Evolutionary conservation across 2,113 vertebrate species (phyloP).

Genomic region (Hippotragus niger): DNA sequence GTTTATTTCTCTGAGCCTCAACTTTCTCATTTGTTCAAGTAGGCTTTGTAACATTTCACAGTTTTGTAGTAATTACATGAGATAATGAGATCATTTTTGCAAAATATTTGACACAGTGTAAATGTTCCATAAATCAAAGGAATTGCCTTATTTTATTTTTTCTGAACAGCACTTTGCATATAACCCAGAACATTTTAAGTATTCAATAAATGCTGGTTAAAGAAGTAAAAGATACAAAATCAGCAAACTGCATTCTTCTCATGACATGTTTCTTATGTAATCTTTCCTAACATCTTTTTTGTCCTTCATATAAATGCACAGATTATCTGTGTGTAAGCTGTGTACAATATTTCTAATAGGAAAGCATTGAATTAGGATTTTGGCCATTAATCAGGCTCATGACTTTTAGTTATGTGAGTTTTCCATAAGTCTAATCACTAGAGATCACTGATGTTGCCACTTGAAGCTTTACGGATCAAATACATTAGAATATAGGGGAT

Average conservation of each 20-base stretch:
- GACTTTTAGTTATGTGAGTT: not conserved
- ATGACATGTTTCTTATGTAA: not conserved
- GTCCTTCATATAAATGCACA: not conserved
- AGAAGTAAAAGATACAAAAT: slow-evolving; percentile 5
- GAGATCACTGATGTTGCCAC: not conserved
- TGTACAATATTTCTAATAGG: not conserved
- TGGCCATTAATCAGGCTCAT: not conserved
- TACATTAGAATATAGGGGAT: not conserved
- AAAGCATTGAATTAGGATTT: not conserved
- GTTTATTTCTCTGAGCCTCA: not conserved
- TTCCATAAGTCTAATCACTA: not conserved
- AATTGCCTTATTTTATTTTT: not conserved
- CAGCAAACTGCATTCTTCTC: not conserved
- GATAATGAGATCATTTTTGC: not conserved
- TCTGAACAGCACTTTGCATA: not conserved
- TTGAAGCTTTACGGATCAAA: not conserved
- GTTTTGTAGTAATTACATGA: slow-evolving; percentile 16
- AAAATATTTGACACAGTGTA: slow-evolving; percentile 3
- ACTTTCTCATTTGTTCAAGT: not conserved
- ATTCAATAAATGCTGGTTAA: slow-evolving; percentile 6
- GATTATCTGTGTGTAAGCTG: not conserved
- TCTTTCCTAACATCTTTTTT: not conserved
- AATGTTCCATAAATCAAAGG: not conserved
- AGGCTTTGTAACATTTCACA: not conserved
- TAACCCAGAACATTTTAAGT: not conserved